A percentile compares a stretch with the other conserved stretches of the same genome.
Evolutionary conservation across 2,888 invertebrate species (phyloP).

Genomic region (Acleris laterana): DNA sequence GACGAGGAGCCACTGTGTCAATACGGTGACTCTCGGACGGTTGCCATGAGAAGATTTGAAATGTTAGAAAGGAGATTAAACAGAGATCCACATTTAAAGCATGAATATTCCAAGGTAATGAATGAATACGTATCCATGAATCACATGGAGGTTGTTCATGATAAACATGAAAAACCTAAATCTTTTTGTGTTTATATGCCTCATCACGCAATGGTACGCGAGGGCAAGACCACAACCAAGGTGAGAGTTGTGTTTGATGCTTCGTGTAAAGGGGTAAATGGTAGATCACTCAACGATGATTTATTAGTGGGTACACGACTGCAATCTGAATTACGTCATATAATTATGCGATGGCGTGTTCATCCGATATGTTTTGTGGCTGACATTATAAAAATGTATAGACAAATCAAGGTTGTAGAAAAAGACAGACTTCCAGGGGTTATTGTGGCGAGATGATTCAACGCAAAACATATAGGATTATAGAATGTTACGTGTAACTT

Average conservation of each 20-base stretch:
- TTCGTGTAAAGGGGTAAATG: constrained; percentile 32
- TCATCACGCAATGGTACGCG: constrained; percentile 47
- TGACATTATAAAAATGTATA: constrained; percentile 49
- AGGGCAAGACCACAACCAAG: constrained; percentile 39
- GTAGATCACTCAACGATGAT: constrained; percentile 42
- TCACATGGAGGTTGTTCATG: constrained; percentile 38
- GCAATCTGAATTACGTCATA: constrained; percentile 45
- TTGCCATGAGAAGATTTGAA: constrained; percentile 39
- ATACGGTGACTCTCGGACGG: constrained; percentile 33
- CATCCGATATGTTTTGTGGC: constrained; percentile 38
- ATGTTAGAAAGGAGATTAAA: constrained; percentile 38
- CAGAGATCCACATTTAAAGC: constrained; percentile 37
- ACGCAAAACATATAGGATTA: constrained; percentile 23
- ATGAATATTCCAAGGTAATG: constrained; percentile 41
- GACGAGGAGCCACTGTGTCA: constrained; percentile 28
- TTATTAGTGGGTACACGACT: constrained; percentile 43
- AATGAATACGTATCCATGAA: constrained; percentile 41
- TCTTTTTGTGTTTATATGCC: constrained; percentile 42
- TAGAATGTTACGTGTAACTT: constrained; percentile 37
- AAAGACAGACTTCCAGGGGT: constrained; percentile 39
- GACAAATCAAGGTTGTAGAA: constrained; percentile 34
- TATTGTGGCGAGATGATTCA: constrained; percentile 37
- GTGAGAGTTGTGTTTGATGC: constrained; percentile 43
- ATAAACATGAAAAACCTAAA: constrained; percentile 18
- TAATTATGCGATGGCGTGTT: too few species aligned